Conservation (phyloP, 2,888 invertebrate genomes). For the Mimachlamys varia region DNA sequence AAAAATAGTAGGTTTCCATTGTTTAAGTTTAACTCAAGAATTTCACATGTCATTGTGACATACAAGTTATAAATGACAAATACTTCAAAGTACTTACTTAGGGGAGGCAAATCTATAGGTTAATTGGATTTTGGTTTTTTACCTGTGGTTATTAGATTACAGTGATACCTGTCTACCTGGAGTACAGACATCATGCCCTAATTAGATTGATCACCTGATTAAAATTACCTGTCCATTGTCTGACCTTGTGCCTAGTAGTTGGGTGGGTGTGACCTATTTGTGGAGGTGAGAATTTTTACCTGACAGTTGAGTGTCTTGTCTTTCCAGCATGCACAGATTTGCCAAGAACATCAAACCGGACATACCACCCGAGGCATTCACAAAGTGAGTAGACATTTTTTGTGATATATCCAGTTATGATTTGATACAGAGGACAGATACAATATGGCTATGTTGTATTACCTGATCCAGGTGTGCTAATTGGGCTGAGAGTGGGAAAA, state of each 20-base stretch:
- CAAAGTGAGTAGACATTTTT: constrained; percentile 60
- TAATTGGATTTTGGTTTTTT: constrained; percentile 6
- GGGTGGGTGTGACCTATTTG: neutral
- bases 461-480: constrained; percentile 5
- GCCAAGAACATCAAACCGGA: constrained; percentile 58
- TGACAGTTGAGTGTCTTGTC: constrained; percentile 40
- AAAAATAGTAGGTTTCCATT: neutral
- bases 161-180: constrained; percentile 19
- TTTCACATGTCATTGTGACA: neutral
- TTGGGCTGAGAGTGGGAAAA: neutral
- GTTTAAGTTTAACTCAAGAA: neutral
- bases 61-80: neutral
- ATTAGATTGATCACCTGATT: constrained; percentile 36
- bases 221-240: constrained; percentile 17
- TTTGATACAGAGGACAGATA: neutral
- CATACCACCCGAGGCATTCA: constrained; percentile 61
- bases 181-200: constrained; percentile 24
- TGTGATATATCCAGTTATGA: constrained; percentile 38
- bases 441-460: constrained; percentile 1
- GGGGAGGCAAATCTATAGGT: neutral
- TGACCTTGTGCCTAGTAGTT: constrained; percentile 16
- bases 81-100: neutral
- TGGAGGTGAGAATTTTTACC: constrained; percentile 3
- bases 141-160: constrained; percentile 2
- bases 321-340: constrained; percentile 63